phyloP scores from a whole-genome alignment of 2,113 vertebrate genomes.

The Clarias batrachus region DNA sequence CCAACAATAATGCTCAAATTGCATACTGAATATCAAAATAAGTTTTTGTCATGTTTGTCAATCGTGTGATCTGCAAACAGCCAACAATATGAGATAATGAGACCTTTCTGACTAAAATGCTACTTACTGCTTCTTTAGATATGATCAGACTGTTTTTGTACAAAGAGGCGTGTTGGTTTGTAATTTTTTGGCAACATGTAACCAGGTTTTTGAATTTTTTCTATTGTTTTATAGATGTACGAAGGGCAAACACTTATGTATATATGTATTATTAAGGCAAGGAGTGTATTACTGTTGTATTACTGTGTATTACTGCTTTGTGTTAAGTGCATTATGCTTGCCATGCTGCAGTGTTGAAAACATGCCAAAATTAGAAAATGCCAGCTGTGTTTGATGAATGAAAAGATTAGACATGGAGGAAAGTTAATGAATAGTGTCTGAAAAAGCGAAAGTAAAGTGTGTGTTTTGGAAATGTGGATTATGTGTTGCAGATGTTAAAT shows the following conservation, averaged over 20 bases:
- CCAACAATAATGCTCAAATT: neutral
- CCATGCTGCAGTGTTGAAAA: constrained; percentile 61
- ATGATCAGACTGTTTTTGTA: constrained; percentile 24
- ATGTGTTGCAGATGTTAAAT: neutral
- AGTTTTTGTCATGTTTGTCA: neutral
- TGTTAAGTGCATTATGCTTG: constrained; percentile 68
- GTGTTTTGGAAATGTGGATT: neutral
- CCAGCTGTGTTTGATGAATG: neutral
- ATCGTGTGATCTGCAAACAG: neutral
- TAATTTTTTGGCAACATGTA: constrained; percentile 58
- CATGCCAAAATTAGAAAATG: neutral
- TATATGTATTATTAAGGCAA: constrained; percentile 13
- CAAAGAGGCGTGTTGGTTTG: constrained; percentile 32
- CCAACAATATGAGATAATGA: neutral
- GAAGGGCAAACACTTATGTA: constrained; percentile 5
- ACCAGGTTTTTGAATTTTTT: constrained; percentile 49
- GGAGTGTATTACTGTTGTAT: constrained; percentile 5
- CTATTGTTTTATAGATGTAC: constrained; percentile 49
- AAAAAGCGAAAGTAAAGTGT: neutral
- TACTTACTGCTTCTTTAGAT: constrained; percentile 27
- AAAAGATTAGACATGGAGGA: neutral
- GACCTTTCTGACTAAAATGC: neutral
- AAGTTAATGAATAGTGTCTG: neutral
- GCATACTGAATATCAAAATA: neutral
- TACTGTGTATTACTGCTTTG: constrained; percentile 65